These are phyloP conservation scores for Spatulosminthurus flaviceps DNA, from an alignment of 2,888 invertebrate genomes.

Conservation along the genomic window DNA sequence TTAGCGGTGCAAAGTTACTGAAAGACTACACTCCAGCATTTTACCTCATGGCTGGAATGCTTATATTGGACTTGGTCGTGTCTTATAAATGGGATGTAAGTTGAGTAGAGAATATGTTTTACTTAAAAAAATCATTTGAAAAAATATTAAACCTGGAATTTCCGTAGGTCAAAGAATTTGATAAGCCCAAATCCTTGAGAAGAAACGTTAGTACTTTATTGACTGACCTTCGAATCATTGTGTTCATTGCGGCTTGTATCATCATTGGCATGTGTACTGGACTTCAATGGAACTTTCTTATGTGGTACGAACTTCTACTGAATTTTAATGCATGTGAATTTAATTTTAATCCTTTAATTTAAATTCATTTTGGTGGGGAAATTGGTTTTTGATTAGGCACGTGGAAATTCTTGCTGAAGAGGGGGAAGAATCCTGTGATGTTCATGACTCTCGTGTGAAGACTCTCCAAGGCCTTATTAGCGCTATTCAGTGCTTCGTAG, in stretches of 20 bases:
- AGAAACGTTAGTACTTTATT: constrained; percentile 76
- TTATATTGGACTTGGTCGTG: constrained; percentile 58
- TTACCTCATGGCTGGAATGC: constrained; percentile 71
- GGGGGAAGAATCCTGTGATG: constrained; percentile 66
- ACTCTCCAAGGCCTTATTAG: constrained; percentile 78
- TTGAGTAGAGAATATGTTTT: no score
- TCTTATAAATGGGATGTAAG: constrained; percentile 63
- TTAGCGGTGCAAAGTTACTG: constrained; percentile 72
- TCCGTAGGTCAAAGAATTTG: constrained; percentile 58
- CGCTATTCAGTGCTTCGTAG: constrained; percentile 82
- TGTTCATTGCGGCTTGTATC: constrained; percentile 83
- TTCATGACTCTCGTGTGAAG: constrained; percentile 71
- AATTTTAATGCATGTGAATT: constrained; percentile 47
- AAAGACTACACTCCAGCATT: constrained; percentile 86
- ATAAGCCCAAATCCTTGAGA: constrained; percentile 65
- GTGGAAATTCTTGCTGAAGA: constrained; percentile 76
- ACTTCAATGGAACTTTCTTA: constrained; percentile 86
- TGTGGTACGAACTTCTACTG: constrained; percentile 72
- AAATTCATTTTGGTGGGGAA: neutral
- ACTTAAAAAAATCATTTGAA: no score
- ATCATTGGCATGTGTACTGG: constrained; percentile 85
- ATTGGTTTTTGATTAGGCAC: constrained; percentile 67
- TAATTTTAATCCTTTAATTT: constrained; percentile 1
- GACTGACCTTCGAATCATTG: constrained; percentile 73
- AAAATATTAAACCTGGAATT: constrained; percentile 16